These are phyloP conservation scores for Sparus aurata DNA, from an alignment of 2,797 vertebrate genomes.

Conservation along the genomic window DNA sequence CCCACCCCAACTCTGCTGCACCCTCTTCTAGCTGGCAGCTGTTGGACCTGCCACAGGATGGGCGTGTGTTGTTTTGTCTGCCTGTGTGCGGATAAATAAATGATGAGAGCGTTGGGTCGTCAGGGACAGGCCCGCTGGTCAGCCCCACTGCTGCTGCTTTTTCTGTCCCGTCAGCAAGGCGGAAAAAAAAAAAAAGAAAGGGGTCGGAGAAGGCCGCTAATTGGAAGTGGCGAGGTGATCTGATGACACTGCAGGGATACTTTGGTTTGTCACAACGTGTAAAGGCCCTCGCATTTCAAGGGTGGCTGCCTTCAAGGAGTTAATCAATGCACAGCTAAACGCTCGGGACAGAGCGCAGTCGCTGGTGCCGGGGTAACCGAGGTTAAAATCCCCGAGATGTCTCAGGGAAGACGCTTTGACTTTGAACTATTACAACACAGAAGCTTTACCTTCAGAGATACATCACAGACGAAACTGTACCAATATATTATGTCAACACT, in stretches of 20 bases:
- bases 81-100: slow-evolving; percentile 74
- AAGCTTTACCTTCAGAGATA: slow-evolving; percentile 17
- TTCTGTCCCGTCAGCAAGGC: slow-evolving; percentile 42
- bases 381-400: slow-evolving; percentile 53
- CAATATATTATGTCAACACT: slow-evolving; percentile 44
- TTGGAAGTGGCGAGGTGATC: slow-evolving; percentile 82
- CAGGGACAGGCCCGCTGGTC: slow-evolving; percentile 33
- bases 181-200: neutral
- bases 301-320: slow-evolving; percentile 73
- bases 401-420: slow-evolving; percentile 25
- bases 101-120: slow-evolving; percentile 58
- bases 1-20: slow-evolving; percentile 18
- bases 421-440: slow-evolving; percentile 44
- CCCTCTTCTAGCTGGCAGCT: slow-evolving; percentile 44
- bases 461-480: slow-evolving; percentile 35
- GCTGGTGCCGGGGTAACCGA: slow-evolving; percentile 48
- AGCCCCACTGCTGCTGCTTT: slow-evolving; percentile 24
- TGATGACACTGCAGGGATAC: slow-evolving; percentile 82
- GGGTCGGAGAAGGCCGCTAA: slow-evolving; percentile 68
- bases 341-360: slow-evolving; percentile 57
- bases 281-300: slow-evolving; percentile 72
- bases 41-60: slow-evolving; percentile 45
- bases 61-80: slow-evolving; percentile 58
- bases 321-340: slow-evolving; percentile 76
- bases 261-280: slow-evolving; percentile 83